Conservation (phyloP, 1,140 invertebrate genomes). For the Aphelenchoides fujianensis region DNA sequence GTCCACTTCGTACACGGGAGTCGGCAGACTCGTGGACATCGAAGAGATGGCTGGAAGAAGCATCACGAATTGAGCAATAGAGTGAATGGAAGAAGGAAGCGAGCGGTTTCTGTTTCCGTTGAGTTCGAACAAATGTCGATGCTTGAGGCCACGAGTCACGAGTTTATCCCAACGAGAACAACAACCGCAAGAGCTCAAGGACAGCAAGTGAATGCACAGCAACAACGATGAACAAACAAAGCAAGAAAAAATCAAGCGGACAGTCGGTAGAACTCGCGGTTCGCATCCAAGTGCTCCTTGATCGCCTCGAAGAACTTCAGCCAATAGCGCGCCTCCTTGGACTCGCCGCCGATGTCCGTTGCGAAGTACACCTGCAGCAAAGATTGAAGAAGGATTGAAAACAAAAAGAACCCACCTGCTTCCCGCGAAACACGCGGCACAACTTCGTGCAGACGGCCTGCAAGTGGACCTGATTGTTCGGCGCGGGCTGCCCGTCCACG, state of each 20-base stretch:
- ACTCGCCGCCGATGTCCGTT: constrained; percentile 19
- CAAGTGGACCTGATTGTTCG: constrained; percentile 4
- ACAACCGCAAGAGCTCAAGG: too few species aligned
- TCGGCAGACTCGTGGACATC: too few species aligned
- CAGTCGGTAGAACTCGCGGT: constrained; percentile 13
- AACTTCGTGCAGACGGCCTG: constrained; percentile 7
- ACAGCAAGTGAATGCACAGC: too few species aligned
- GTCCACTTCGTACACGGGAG: constrained; percentile 49
- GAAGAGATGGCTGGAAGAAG: too few species aligned
- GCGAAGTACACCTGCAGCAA: constrained; percentile 26
- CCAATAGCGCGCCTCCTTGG: constrained; percentile 7
- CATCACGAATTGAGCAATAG: too few species aligned
- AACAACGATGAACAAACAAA: too few species aligned
- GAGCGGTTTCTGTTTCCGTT: too few species aligned
- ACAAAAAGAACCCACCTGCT: constrained; percentile 13
- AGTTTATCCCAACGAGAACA: too few species aligned
- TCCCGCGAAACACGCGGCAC: not conserved
- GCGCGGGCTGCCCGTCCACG: not conserved
- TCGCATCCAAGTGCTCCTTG: not conserved
- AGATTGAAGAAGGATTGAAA: constrained; percentile 7
- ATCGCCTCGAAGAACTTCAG: constrained; percentile 16
- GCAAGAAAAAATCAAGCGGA: not conserved
- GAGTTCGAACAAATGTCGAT: too few species aligned
- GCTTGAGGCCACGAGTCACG: too few species aligned
- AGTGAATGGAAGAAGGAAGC: too few species aligned